These are phyloP conservation scores for Drosophila sordidapex DNA, from an alignment of 2,888 invertebrate genomes.

Conservation along the genomic window DNA sequence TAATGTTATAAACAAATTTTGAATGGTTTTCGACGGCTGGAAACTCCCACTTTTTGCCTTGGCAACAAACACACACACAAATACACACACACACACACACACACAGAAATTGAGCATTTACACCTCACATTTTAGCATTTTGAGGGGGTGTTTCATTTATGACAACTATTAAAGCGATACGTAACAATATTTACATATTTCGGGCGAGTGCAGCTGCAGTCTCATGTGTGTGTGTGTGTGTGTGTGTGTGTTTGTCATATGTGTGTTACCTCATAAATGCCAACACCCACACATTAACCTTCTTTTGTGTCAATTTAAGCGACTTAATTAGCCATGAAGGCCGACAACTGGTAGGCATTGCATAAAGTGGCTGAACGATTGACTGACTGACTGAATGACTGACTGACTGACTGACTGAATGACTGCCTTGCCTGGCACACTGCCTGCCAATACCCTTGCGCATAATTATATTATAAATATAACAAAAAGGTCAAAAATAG, in stretches of 20 bases:
- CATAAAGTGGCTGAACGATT: conserved; percentile 31
- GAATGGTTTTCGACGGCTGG: conserved; percentile 26
- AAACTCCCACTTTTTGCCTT: conserved; percentile 53
- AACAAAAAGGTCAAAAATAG: neutral
- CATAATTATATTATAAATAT: neutral
- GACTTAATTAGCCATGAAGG: conserved; percentile 80
- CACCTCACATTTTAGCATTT: conserved; percentile 57
- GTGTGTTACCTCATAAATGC: conserved; percentile 68
- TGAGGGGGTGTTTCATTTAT: conserved; percentile 65
- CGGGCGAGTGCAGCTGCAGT: conserved; percentile 70
- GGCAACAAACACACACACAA: conserved; percentile 28
- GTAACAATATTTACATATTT: conserved; percentile 63
- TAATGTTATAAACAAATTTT: conserved; percentile 4
- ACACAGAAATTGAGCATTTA: conserved; percentile 14
- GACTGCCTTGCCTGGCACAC: conserved; percentile 14
- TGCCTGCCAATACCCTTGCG: conserved; percentile 26
- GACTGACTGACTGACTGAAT: conserved; percentile 29
- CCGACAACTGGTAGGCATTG: conserved; percentile 62
- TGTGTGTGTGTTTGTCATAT: conserved; percentile 15
- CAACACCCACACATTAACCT: conserved; percentile 76
- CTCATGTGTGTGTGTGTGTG: neutral
- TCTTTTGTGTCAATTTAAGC: conserved; percentile 68
- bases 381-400: conserved; percentile 31
- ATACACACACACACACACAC: conserved; percentile 4
- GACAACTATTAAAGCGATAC: conserved; percentile 64